Percentiles rank a stretch among this genome's conserved stretches.
Conservation (phyloP, 1,140 invertebrate species). For the Temnothorax longispinosus region DNA sequence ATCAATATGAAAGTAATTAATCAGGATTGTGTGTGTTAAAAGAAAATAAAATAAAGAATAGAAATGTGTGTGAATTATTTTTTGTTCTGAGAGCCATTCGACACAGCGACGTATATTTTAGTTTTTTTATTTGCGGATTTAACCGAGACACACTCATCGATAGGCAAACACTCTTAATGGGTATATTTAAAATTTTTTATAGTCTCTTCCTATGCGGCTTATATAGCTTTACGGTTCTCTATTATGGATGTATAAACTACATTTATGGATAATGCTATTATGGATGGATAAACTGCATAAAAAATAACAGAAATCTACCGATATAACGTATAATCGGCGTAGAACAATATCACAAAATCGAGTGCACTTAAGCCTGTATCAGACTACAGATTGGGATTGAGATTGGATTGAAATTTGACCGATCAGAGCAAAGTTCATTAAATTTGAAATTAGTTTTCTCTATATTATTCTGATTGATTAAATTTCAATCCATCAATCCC, state of each 20-base stretch:
- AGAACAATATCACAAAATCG: neutral
- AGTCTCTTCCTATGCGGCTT: neutral
- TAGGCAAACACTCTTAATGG: neutral
- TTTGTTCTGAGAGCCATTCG: neutral
- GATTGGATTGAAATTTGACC: too few relatives aligned
- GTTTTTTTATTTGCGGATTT: neutral
- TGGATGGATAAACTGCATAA: neutral
- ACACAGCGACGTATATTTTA: neutral
- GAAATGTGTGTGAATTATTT: neutral
- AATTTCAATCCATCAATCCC: too few relatives aligned
- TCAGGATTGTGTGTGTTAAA: neutral
- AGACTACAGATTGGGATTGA: too few relatives aligned
- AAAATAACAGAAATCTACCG: neutral
- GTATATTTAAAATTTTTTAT: neutral
- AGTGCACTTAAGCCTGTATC: neutral
- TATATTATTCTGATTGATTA: too few relatives aligned
- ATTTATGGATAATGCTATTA: too few relatives aligned
- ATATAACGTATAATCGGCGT: neutral
- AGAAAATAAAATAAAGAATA: neutral
- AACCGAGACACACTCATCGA: neutral
- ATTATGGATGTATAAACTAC: neutral
- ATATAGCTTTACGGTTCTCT: neutral
- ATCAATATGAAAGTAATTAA: neutral
- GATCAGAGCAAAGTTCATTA: too few relatives aligned
- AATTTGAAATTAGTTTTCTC: too few relatives aligned